phyloP scores from a whole-genome alignment of 2,113 vertebrate species.

The Pelodiscus sinensis region DNA sequence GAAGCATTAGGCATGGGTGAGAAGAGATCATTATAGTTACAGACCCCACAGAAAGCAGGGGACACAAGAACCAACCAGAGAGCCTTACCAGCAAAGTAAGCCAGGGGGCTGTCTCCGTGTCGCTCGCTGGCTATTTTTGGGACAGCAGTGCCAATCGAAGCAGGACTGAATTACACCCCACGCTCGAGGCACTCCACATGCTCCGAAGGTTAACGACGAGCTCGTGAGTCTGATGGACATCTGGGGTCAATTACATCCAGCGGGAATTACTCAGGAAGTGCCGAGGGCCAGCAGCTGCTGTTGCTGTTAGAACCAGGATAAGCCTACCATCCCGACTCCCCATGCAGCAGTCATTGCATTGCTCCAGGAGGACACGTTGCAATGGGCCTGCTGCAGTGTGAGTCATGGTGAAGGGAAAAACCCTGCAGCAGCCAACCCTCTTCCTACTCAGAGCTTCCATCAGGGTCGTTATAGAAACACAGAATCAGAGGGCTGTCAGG shows the following conservation, averaged over 20 bases:
- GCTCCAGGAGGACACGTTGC: neutral
- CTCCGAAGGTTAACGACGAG: neutral
- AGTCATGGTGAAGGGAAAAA: slow-evolving; percentile 27
- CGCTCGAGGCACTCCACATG: accelerated
- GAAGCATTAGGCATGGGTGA: neutral
- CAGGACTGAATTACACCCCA: neutral
- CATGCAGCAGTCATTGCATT: accelerated
- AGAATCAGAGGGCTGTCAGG: too few relatives aligned
- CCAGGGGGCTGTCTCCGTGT: neutral
- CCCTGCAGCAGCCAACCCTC: neutral
- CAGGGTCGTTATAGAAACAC: too few relatives aligned
- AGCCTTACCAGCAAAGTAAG: neutral
- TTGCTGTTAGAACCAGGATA: accelerated
- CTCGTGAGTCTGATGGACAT: neutral
- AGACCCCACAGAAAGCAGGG: neutral
- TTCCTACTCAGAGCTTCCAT: neutral
- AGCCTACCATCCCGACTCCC: neutral
- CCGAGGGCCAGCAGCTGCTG: neutral
- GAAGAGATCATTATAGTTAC: neutral
- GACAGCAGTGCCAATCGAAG: neutral
- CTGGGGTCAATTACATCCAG: neutral
- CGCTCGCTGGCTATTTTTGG: neutral
- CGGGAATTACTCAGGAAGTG: neutral
- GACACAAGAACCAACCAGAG: neutral
- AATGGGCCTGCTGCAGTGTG: accelerated